Evolutionary conservation across 1,140 invertebrate genomes (phyloP), one percentile per base, ranked within the genome.

Genomic region (Aplysia californica): DNA sequence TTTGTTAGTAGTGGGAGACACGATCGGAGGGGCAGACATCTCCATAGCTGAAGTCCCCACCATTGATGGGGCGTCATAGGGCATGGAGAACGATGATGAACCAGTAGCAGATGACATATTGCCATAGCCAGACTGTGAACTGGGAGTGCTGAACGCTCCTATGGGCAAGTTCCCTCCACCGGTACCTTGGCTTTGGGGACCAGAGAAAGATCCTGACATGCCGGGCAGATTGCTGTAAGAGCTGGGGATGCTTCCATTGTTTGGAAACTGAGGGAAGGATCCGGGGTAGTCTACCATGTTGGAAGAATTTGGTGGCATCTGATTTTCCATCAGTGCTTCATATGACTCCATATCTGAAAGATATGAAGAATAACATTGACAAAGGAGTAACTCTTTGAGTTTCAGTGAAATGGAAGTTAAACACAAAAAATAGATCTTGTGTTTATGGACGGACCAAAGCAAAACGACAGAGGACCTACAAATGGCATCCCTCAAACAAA

Each of bases 181-280:
- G n/a, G n/a, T n/a, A n/a, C n/a, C n/a, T n/a, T n/a, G n/a, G n/a
- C n/a, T n/a, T n/a, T n/a, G 58, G 26, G 33, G 39, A 58, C 26
- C 38, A 36, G 70, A 41, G 56, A 61, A 73, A 50, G 70, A 64
- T 15, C 56, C 35, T 31, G 70, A 36, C 33, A 71, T 44, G 5
- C 50, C 68, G 55, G 23, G 10, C 23, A 71, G 50, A 38, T 33
- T 31, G n/a, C 44, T 31, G n/a, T 71, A 71, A 18, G 66, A 68
- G 23, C 31, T 68, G 31, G 23, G 26, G 33, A 56, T 33, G 50
- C 18, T 39, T 10, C 36, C 33, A 23, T 23, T 36, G 56, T 64
- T 58, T 61, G 55, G 58, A 38, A 73, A 73, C 39, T 71, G 70
- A 4, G 70, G 56, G 58, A 73, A 73, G n/a, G 70, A 4, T 73